Base-by-base conservation (phyloP, 2,888 invertebrate species). In the Lasioglossum lativentre region DNA sequence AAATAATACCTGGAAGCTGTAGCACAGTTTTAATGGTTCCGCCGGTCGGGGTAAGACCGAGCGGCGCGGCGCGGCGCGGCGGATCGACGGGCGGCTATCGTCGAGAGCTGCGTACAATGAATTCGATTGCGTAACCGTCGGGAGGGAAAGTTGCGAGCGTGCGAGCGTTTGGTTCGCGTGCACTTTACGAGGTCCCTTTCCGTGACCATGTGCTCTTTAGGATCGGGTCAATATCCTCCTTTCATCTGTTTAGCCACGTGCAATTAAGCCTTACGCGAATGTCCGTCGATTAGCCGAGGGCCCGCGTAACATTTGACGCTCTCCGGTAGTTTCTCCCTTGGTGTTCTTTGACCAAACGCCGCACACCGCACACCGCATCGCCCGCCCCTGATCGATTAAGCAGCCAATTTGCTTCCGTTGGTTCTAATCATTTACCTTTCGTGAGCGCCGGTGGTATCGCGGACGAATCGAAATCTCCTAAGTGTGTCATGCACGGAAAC, bases 121-220 rank as follows among this genome's bases (percentile, higher is more conserved):
- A 83, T 88, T 87, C 73, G n/a, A 56, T 90, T 90, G 90, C 90
- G 90, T 90, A 90, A 90, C 82, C 42, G 80, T 73, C 42, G 52
- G 77, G 84, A 88, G 89, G 87, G 90, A 90, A 90, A 90, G 90
- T 86, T 75, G 86, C 90, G 82, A 82, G 56, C 79, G 84, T 84
- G 47, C 84, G 83, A 88, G 86, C 80, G 87, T 87, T 79, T 73
- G 86, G 82, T 85, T 89, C 88, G 90, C 90, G 88, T 87, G 88
- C 86, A 87, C 85, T 87, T 85, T 87, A 82, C 85, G 86, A 88
- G 88, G 86, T 89, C 87, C 86, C 90, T 88, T 92, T 90, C 87
- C 90, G 89, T 88, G 92, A 90, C 91, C 90, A 89, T 90, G 88
- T 89, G 88, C 90, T 90, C 90, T 90, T 90, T 89, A 88, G 87